phyloP scores from a whole-genome alignment of 23 tunicate species.

The Diplosoma virens region DNA sequence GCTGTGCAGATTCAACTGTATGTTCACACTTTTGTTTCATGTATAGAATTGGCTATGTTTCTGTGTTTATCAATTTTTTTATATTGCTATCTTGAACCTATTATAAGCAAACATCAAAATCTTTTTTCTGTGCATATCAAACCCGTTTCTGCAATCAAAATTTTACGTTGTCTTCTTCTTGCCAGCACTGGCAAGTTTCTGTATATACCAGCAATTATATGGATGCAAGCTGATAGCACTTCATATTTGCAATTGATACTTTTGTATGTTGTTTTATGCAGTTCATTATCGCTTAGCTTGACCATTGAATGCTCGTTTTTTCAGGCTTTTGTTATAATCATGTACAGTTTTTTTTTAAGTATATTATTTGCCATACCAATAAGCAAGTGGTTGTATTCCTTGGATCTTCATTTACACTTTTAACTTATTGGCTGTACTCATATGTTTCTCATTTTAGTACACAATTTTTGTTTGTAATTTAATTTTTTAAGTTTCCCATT shows the following conservation, averaged over 20 bases:
- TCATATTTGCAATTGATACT: conserved; percentile 36
- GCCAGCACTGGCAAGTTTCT: conserved; percentile 67
- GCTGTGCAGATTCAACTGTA: conserved; percentile 72
- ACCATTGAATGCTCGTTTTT: conserved; percentile 27
- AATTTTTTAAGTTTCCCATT: no score
- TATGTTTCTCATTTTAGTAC: neutral
- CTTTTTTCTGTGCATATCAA: no score
- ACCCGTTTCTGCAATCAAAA: neutral
- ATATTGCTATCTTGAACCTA: neutral
- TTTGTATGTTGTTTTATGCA: conserved; percentile 54
- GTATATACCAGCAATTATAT: conserved; percentile 72
- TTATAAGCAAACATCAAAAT: neutral
- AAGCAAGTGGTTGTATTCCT: conserved; percentile 1
- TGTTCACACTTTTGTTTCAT: conserved; percentile 55
- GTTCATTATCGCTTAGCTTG: conserved; percentile 55
- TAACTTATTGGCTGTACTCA: neutral
- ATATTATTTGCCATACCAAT: conserved; percentile 16
- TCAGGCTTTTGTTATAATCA: conserved; percentile 4
- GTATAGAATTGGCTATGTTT: conserved; percentile 42
- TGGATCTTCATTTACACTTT: conserved; percentile 8
- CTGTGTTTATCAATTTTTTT: conserved; percentile 6
- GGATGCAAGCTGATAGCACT: conserved; percentile 57
- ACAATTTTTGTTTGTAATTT: no score
- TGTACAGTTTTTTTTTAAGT: conserved; percentile 3
- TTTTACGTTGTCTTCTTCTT: conserved; percentile 28